These are phyloP conservation scores for Dinomys branickii DNA, from an alignment of 2,113 vertebrate species.

Conservation along the genomic window DNA sequence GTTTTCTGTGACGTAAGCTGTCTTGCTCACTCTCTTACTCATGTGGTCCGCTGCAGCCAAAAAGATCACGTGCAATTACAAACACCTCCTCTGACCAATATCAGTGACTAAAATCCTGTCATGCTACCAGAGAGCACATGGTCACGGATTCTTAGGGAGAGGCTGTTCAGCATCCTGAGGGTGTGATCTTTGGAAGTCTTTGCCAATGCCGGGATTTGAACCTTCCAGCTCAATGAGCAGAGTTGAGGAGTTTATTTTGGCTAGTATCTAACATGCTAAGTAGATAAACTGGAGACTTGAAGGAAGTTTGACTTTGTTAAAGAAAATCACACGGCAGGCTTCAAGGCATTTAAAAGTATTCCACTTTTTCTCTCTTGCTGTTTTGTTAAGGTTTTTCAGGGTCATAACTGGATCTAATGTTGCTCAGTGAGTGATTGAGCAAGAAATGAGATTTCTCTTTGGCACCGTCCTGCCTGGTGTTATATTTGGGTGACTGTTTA, in stretches of 20 bases:
- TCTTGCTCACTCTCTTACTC: conserved; percentile 27
- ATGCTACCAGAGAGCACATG: neutral
- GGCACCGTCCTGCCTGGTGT: neutral
- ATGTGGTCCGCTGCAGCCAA: neutral
- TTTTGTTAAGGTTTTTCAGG: neutral
- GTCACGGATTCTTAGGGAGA: neutral
- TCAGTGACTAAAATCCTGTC: neutral
- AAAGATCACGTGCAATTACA: neutral
- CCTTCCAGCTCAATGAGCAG: neutral
- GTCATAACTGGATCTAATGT: neutral
- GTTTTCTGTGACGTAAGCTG: neutral
- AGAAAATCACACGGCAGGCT: neutral
- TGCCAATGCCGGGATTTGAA: neutral
- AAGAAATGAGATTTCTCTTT: neutral
- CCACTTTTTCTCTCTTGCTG: neutral
- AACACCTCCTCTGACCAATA: conserved; percentile 41
- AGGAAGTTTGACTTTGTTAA: neutral
- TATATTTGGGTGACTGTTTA: neutral
- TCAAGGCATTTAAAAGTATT: neutral
- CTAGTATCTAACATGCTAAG: neutral
- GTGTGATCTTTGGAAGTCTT: neutral
- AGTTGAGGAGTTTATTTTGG: neutral
- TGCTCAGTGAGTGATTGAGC: neutral
- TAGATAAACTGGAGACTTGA: neutral
- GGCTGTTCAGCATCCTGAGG: neutral